Percentiles rank a stretch among this genome's conserved stretches.
Evolutionary conservation across 2,113 vertebrate species (phyloP).

Genomic region (Percopsis transmontana): DNA sequence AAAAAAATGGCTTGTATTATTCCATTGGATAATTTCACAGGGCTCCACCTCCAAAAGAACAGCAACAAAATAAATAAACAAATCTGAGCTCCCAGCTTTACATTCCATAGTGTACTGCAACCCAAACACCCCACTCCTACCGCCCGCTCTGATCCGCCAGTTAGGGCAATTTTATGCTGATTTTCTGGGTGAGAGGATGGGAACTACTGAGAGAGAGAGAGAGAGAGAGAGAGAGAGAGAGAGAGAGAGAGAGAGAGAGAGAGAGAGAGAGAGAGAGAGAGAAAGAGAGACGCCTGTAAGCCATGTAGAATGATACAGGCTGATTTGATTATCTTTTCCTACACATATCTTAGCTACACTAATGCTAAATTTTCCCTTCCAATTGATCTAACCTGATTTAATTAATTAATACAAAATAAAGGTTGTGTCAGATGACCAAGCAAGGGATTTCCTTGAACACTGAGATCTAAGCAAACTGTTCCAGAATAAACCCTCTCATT

Average conservation of each 20-base stretch:
- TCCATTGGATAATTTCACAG: conserved; percentile 74
- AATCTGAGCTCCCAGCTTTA: conserved; percentile 44
- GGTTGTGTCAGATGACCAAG: not conserved
- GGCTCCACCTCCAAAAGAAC: conserved; percentile 74
- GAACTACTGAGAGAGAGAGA: conserved; percentile 60
- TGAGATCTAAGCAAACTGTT: not conserved
- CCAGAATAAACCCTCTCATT: not conserved
- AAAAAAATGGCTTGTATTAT: conserved; percentile 76
- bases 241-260: not conserved
- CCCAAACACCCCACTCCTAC: conserved; percentile 6
- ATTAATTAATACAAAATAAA: not conserved
- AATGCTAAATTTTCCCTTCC: too few species aligned
- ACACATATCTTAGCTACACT: too few species aligned
- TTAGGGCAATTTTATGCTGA: conserved; percentile 83
- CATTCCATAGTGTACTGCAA: conserved; percentile 45
- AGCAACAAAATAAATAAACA: conserved; percentile 22
- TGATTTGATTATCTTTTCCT: too few species aligned
- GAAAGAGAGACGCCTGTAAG: not conserved
- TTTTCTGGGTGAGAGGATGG: conserved; percentile 83
- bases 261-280: not conserved
- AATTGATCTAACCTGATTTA: too few species aligned
- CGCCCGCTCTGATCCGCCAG: conserved; percentile 64
- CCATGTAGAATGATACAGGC: too few species aligned
- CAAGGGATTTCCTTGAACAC: not conserved
- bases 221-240: conserved; percentile 24